These are phyloP conservation scores for Columbina picui DNA, from an alignment of 2,113 vertebrate species.

Conservation along the genomic window DNA sequence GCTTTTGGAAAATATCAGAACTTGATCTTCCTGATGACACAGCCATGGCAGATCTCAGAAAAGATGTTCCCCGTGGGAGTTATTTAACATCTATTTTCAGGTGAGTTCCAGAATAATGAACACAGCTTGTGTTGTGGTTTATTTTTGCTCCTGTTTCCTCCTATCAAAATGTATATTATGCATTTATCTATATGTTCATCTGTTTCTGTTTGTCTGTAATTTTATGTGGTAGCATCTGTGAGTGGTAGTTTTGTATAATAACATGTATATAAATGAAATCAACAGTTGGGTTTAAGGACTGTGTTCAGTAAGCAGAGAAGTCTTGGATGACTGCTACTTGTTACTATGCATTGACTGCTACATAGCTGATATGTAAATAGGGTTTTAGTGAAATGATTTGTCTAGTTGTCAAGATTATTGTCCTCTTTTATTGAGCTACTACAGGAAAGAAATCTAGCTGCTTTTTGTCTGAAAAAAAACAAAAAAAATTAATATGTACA, in stretches of 20 bases:
- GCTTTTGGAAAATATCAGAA: constrained; percentile 4
- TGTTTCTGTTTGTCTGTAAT: constrained; percentile 51
- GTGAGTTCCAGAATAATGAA: background rate
- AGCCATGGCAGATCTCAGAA: background rate
- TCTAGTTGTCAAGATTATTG: background rate
- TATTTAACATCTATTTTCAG: background rate
- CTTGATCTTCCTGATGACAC: background rate
- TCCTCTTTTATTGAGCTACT: background rate
- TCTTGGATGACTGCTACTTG: background rate
- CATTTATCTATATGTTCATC: background rate
- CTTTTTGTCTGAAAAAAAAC: background rate
- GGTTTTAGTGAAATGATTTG: background rate
- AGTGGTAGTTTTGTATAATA: background rate
- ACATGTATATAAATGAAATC: background rate
- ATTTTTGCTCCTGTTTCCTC: background rate
- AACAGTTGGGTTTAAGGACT: constrained; percentile 31
- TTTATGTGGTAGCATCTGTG: constrained; percentile 29
- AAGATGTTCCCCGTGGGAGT: background rate
- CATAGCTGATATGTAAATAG: background rate
- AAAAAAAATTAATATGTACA: background rate
- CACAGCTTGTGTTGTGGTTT: background rate
- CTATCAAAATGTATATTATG: fast-evolving
- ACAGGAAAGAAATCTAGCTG: background rate
- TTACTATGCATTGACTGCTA: background rate
- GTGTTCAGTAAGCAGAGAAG: background rate